phyloP scores from a whole-genome alignment of 2,113 vertebrate species.

The Bagarius yarrelli region DNA sequence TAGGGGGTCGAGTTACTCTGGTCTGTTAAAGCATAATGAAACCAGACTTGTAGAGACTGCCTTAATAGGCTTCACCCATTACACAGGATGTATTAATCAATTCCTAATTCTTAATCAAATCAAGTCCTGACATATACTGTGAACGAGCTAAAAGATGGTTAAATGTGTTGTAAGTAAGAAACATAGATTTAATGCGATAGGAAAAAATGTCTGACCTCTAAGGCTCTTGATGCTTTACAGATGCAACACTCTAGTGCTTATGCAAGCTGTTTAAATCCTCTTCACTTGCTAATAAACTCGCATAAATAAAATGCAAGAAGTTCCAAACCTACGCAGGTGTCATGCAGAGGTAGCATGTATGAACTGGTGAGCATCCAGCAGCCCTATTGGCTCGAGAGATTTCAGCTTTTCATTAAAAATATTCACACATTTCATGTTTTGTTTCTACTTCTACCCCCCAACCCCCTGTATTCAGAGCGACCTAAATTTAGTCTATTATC shows the following conservation, averaged over 20 bases:
- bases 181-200: neutral
- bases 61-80: slow-evolving; percentile 26
- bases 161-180: slow-evolving; percentile 8
- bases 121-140: slow-evolving; percentile 31
- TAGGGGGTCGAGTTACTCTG: slow-evolving; percentile 47
- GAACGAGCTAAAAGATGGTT: slow-evolving; percentile 57
- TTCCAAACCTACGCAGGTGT: neutral
- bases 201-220: neutral
- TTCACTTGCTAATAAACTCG: neutral
- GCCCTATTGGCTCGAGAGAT: neutral
- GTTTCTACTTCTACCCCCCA: neutral
- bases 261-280: slow-evolving; percentile 10
- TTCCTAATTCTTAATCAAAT: slow-evolving; percentile 48
- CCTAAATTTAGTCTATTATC: neutral
- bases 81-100: slow-evolving; percentile 52
- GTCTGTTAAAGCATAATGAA: slow-evolving; percentile 33
- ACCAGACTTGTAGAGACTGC: slow-evolving; percentile 26
- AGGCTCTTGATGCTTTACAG: neutral
- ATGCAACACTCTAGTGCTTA: neutral
- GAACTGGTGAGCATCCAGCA: neutral
- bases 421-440: neutral
- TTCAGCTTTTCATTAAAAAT: neutral
- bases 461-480: no score
- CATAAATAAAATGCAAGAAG: neutral
- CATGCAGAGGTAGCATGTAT: neutral